These are phyloP conservation scores for Python bivittatus DNA, from an alignment of 2,113 vertebrate species.

Conservation along the genomic window DNA sequence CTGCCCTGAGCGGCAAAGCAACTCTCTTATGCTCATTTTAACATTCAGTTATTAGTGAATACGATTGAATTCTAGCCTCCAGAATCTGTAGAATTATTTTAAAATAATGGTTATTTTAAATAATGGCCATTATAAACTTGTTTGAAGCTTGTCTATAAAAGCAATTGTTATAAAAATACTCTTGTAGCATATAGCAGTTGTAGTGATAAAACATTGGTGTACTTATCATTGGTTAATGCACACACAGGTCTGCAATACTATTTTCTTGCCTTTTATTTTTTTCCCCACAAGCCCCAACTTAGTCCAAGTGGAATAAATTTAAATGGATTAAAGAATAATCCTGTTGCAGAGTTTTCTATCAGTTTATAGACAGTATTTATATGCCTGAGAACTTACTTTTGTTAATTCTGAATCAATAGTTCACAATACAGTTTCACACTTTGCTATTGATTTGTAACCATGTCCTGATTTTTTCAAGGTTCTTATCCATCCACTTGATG, in stretches of 20 bases:
- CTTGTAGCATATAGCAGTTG: background rate
- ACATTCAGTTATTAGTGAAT: background rate
- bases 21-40: background rate
- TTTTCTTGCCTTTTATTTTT: background rate
- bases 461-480: conserved; percentile 77
- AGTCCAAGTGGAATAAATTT: background rate
- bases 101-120: background rate
- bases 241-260: background rate
- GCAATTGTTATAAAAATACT: background rate
- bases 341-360: background rate
- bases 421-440: background rate
- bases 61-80: background rate
- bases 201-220: background rate
- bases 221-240: background rate
- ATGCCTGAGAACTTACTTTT: background rate
- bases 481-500: conserved; percentile 85
- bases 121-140: background rate
- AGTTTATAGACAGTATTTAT: background rate
- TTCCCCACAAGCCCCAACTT: background rate
- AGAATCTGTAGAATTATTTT: background rate
- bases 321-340: background rate
- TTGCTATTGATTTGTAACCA: conserved; percentile 70
- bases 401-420: background rate
- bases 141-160: background rate
- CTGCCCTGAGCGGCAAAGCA: background rate